These are phyloP conservation scores for Numenius phaeopus DNA, from an alignment of 2,797 vertebrate genomes.

Conservation along the genomic window DNA sequence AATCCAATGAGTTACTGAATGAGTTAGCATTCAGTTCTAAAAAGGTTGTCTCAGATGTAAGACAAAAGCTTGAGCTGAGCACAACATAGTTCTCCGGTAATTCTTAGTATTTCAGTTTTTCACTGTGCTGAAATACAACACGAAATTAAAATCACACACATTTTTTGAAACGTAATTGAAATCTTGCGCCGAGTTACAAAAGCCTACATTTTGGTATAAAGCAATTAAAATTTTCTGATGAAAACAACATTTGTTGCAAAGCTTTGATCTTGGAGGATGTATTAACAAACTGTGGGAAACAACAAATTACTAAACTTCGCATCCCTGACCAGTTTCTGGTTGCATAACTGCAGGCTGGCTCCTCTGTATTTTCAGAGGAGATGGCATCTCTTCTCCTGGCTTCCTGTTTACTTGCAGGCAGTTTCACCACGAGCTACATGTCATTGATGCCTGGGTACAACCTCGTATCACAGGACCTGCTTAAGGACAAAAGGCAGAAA, in stretches of 20 bases:
- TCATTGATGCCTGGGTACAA: neutral
- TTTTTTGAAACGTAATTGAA: neutral
- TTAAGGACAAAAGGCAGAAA: neutral
- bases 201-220: neutral
- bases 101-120: neutral
- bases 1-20: neutral
- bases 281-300: conserved; percentile 12
- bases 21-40: neutral
- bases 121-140: neutral
- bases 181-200: neutral
- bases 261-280: neutral
- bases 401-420: neutral
- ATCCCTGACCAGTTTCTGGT: neutral
- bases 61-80: neutral
- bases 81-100: neutral
- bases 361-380: neutral
- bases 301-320: neutral
- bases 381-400: neutral
- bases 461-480: neutral
- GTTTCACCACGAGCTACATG: neutral
- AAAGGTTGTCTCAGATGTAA: neutral
- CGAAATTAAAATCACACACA: neutral
- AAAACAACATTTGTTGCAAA: neutral
- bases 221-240: neutral
- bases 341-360: neutral